A percentile compares a stretch with the other conserved stretches of the same genome.
These are phyloP conservation scores for Mylabris sibirica DNA, from an alignment of 2,888 invertebrate species.

Conservation along the genomic window DNA sequence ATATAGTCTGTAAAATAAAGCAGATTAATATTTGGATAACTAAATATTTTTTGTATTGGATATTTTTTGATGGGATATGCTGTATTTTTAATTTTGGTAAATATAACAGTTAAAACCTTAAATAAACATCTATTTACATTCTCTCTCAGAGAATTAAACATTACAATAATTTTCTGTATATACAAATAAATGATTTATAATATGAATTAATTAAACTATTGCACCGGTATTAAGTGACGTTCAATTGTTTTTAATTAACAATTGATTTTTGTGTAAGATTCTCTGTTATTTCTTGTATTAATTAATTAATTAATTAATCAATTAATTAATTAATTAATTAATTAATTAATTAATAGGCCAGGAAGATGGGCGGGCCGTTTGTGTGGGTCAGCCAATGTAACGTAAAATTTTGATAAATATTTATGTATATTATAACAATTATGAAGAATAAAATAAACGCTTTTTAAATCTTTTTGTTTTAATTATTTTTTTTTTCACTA, in stretches of 20 bases:
- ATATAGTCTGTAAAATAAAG: background rate
- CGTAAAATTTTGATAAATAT: constrained; percentile 32
- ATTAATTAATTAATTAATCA: too few relatives aligned
- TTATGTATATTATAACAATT: constrained; percentile 40
- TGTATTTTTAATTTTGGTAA: background rate
- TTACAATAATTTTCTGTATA: constrained; percentile 3
- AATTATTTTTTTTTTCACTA: constrained; percentile 10
- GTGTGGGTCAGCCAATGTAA: constrained; percentile 35
- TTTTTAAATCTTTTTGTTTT: constrained; percentile 39
- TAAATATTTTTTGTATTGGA: background rate
- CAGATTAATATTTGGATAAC: too few relatives aligned
- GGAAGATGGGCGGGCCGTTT: constrained; percentile 10
- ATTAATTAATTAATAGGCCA: background rate
- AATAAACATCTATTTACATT: constrained; percentile 11
- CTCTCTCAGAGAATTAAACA: constrained; percentile 5
- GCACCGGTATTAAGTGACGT: constrained; percentile 14
- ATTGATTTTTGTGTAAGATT: background rate
- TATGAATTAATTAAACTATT: constrained; percentile 4
- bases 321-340: too few relatives aligned
- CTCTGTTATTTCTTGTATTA: background rate
- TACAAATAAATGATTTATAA: background rate
- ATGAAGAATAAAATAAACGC: constrained; percentile 52
- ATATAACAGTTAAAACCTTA: constrained; percentile 4
- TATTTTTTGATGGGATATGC: background rate
- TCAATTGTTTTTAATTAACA: constrained; percentile 15